Percentiles rank a stretch among this genome's conserved stretches.
Evolutionary conservation across 2,113 vertebrate genomes (phyloP).

Genomic region (Prochilodus magdalenae): DNA sequence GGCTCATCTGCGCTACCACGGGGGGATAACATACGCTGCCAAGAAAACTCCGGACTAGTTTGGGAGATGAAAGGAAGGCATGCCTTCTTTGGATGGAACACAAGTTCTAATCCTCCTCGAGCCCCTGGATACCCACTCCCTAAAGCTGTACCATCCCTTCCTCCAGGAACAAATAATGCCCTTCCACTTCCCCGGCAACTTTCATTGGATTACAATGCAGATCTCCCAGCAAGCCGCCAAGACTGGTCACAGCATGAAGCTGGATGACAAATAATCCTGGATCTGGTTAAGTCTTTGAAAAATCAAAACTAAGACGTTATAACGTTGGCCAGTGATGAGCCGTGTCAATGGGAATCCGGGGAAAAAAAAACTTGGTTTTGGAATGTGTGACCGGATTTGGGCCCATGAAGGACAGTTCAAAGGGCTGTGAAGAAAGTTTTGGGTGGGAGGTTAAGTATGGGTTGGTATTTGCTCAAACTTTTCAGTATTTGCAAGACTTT

Average conservation of each 20-base stretch:
- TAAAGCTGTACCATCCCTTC: constrained; percentile 73
- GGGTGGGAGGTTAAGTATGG: constrained; percentile 18
- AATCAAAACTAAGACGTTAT: constrained; percentile 63
- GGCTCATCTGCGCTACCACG: constrained; percentile 52
- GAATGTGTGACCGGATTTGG: constrained; percentile 42
- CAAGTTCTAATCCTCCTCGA: constrained; percentile 75
- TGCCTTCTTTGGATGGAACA: constrained; percentile 71
- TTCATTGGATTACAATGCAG: constrained; percentile 78
- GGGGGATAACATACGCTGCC: constrained; percentile 70
- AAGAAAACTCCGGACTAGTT: constrained; percentile 70
- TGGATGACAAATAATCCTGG: constrained; percentile 64
- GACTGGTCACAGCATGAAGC: constrained; percentile 61
- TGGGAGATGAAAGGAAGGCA: constrained; percentile 77
- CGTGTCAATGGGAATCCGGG: constrained; percentile 44
- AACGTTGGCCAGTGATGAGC: constrained; percentile 43
- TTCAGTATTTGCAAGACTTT: neutral
- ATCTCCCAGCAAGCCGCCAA: constrained; percentile 65
- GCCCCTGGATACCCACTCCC: constrained; percentile 74
- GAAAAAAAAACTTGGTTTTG: constrained; percentile 53
- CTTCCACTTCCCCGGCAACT: constrained; percentile 72
- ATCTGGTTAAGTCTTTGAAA: constrained; percentile 66
- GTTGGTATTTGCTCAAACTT: constrained; percentile 1
- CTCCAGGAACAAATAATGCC: constrained; percentile 78
- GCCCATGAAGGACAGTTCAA: constrained; percentile 45
- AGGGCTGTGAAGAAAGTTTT: constrained; percentile 29